These are phyloP conservation scores for Hozukius guyotensis DNA, from an alignment of 2,797 vertebrate species.

Conservation along the genomic window DNA sequence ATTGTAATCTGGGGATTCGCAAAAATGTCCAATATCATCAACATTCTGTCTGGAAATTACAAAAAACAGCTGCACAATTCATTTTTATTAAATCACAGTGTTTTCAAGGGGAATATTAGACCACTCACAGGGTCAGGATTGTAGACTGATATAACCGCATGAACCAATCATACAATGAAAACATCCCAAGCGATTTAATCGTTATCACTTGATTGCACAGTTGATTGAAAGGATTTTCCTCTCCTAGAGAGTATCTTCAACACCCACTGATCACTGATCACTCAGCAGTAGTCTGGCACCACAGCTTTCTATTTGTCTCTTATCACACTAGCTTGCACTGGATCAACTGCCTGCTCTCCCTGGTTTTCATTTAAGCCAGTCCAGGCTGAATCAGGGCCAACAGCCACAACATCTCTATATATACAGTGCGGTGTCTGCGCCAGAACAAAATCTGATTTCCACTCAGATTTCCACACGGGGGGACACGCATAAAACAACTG, in stretches of 20 bases:
- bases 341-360: slow-evolving; percentile 50
- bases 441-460: slow-evolving; percentile 18
- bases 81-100: neutral
- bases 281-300: slow-evolving; percentile 16
- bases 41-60: neutral
- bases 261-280: slow-evolving; percentile 34
- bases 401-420: slow-evolving; percentile 1
- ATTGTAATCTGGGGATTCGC: neutral
- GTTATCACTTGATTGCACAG: slow-evolving; percentile 66
- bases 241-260: slow-evolving; percentile 40
- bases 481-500: neutral
- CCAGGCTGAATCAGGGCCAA: slow-evolving; percentile 40
- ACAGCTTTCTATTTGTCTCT: slow-evolving; percentile 62
- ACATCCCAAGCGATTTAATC: slow-evolving; percentile 60
- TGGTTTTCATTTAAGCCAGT: slow-evolving; percentile 37
- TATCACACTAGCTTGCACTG: slow-evolving; percentile 52
- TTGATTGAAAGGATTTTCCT: slow-evolving; percentile 61
- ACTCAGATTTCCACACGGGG: neutral
- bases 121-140: neutral
- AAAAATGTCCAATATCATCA: neutral
- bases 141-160: neutral
- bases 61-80: neutral
- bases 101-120: neutral
- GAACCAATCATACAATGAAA: slow-evolving; percentile 40
- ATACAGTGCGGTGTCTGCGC: neutral